These are phyloP conservation scores for Papilio xuthus DNA, from an alignment of 1,140 invertebrate species.

Conservation along the genomic window DNA sequence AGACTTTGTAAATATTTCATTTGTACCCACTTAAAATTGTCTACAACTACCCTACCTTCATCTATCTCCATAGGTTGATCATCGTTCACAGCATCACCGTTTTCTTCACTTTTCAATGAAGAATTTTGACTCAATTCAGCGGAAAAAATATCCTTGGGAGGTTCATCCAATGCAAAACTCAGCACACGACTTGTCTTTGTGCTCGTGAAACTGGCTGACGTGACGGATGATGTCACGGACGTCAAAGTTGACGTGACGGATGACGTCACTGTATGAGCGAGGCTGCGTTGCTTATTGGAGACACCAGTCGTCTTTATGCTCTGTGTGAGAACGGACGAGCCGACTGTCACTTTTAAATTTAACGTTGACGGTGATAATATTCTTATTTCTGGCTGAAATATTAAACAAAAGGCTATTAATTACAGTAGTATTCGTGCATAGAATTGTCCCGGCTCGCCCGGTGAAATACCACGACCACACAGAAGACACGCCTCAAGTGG, in stretches of 20 bases:
- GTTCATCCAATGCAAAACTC: constrained; percentile 48
- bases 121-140: constrained; percentile 13
- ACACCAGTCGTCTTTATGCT: constrained; percentile 49
- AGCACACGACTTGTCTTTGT: constrained; percentile 39
- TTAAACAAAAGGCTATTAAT: neutral
- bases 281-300: neutral
- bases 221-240: neutral
- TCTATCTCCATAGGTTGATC: constrained; percentile 67
- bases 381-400: constrained; percentile 47
- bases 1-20: neutral
- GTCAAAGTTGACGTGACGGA: constrained; percentile 10
- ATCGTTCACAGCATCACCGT: constrained; percentile 44
- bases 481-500: no score
- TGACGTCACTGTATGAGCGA: neutral
- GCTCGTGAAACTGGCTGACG: constrained; percentile 26
- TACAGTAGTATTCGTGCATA: no score
- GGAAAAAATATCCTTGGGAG: constrained; percentile 57
- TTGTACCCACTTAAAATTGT: neutral
- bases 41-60: constrained; percentile 53
- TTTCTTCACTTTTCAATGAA: neutral
- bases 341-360: constrained; percentile 59
- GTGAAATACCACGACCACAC: no score
- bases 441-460: no score
- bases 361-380: constrained; percentile 49
- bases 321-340: constrained; percentile 57